These are phyloP conservation scores for Danaus melanippus DNA, from an alignment of 1,140 invertebrate genomes.

Conservation along the genomic window DNA sequence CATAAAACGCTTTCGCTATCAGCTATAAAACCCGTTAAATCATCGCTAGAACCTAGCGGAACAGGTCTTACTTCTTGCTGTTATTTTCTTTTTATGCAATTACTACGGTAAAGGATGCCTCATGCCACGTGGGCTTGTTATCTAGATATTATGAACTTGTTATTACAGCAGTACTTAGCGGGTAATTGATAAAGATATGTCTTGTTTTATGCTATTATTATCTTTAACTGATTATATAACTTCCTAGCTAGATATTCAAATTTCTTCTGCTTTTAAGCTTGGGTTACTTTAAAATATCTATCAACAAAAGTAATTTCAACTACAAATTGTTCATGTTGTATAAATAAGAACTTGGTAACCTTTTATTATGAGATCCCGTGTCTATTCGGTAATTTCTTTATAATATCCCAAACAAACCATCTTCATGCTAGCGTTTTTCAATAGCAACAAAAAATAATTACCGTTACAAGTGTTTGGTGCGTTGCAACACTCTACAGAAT, in stretches of 20 bases:
- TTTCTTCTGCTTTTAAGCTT: too few species aligned
- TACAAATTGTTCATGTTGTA: too few species aligned
- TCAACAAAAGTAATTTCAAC: too few species aligned
- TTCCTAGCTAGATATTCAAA: too few species aligned
- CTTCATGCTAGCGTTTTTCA: not conserved
- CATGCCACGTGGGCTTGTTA: conserved; percentile 22
- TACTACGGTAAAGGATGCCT: conserved; percentile 43
- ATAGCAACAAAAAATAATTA: conserved; percentile 8
- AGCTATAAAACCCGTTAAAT: conserved; percentile 22
- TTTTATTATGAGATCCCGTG: conserved; percentile 12
- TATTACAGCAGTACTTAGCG: too few species aligned
- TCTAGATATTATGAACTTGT: too few species aligned
- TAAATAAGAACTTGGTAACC: not conserved
- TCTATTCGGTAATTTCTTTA: conserved; percentile 10
- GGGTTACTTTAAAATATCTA: too few species aligned
- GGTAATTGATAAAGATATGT: too few species aligned
- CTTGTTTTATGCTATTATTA: too few species aligned
- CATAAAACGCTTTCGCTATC: conserved; percentile 18
- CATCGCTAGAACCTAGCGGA: conserved; percentile 56
- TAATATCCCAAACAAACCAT: not conserved
- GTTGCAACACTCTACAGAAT: conserved; percentile 48
- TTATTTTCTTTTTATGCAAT: conserved; percentile 56
- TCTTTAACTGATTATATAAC: too few species aligned
- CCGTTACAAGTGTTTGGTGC: conserved; percentile 17
- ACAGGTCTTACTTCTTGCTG: conserved; percentile 35